These are phyloP conservation scores for Pavo muticus DNA, from an alignment of 2,113 vertebrate genomes.

Conservation along the genomic window DNA sequence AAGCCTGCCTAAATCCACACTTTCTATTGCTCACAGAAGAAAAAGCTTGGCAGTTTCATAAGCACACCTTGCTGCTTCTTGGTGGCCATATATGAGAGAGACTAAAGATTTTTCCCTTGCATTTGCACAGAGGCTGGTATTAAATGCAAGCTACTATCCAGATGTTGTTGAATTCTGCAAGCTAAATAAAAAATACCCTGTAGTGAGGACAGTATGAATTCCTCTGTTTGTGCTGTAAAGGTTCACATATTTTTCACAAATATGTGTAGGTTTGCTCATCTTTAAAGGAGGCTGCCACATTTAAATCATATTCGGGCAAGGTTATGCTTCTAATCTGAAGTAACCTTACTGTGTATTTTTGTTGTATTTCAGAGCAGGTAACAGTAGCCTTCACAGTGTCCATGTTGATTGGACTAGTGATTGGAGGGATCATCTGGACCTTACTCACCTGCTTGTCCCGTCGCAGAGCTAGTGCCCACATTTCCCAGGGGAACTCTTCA, in stretches of 20 bases:
- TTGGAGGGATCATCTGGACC: constrained; percentile 90
- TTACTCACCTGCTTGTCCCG: constrained; percentile 88
- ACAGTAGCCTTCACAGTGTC: constrained; percentile 94
- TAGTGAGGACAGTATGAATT: not conserved
- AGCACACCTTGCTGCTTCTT: not conserved
- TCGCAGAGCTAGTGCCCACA: constrained; percentile 89
- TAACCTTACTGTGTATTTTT: not conserved
- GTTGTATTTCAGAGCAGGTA: constrained; percentile 84
- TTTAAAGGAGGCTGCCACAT: not conserved
- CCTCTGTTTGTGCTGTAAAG: not conserved
- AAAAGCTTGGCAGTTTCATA: not conserved
- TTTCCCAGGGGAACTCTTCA: constrained; percentile 84
- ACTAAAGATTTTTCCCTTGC: not conserved
- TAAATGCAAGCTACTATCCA: not conserved
- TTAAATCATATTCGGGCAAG: not conserved
- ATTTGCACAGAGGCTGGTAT: not conserved
- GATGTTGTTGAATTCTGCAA: not conserved
- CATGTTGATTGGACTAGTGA: constrained; percentile 87
- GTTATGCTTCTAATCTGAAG: not conserved
- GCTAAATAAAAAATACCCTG: not conserved
- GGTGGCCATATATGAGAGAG: not conserved
- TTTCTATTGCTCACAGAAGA: not conserved
- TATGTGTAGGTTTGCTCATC: not conserved
- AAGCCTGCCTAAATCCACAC: not conserved
- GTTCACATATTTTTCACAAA: not conserved